Evolutionary conservation across 1,140 invertebrate genomes (phyloP).

Genomic region (Brachionus rotundiformis): DNA sequence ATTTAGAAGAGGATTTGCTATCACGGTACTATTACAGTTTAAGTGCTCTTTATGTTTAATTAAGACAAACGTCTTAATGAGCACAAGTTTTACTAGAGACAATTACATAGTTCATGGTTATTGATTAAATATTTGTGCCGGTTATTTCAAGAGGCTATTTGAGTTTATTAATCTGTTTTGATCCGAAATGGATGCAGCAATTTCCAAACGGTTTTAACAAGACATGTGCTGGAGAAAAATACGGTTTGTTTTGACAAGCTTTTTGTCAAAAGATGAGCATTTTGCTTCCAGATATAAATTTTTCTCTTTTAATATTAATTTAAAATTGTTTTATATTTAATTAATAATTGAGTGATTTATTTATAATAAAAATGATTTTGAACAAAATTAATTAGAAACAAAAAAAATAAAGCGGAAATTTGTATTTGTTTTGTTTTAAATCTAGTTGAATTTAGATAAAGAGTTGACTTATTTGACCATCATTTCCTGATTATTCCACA

Average conservation of each 20-base stretch:
- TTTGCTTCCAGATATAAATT: neutral
- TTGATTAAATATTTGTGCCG: conserved; percentile 5
- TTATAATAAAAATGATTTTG: too few species aligned
- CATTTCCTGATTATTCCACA: neutral
- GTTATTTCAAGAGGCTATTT: neutral
- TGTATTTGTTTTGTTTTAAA: neutral
- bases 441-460: too few species aligned
- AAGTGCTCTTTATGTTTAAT: neutral
- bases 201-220: neutral
- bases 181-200: neutral
- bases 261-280: neutral
- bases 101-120: conserved; percentile 1
- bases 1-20: too few species aligned
- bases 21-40: neutral
- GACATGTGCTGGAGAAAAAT: neutral
- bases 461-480: neutral
- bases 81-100: neutral
- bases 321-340: too few species aligned
- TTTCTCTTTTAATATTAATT: neutral
- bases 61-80: conserved; percentile 2
- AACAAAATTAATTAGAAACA: neutral
- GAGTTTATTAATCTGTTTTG: neutral
- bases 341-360: too few species aligned
- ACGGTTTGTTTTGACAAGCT: conserved; percentile 20
- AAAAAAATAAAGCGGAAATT: neutral